Base-by-base conservation (phyloP, 2,888 invertebrate genomes). In the Drosophila rubida region DNA sequence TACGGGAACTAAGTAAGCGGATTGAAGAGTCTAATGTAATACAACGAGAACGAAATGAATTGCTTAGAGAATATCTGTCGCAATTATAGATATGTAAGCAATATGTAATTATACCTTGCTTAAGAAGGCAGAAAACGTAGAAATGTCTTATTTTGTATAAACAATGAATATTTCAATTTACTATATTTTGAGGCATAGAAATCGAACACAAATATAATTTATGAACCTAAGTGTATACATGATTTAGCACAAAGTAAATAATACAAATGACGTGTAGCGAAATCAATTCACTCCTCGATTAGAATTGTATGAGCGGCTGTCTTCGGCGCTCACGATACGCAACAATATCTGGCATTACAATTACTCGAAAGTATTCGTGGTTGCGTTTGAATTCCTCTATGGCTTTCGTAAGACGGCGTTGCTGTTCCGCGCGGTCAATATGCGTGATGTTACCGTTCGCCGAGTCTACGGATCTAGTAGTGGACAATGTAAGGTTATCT, bases 251-350 rank as follows among this genome's bases (percentile, higher is more conserved):
- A 78, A 64, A 62, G 16, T 41, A 48, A 41, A 37, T 59, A 59
- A 67, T 64, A 59, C 53, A 66, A 11, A 35, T 35, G 25, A 23
- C 46, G 50, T 6, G 25, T 3, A 11, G 13, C 8, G 35, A 37
- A 7, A 14, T 0, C 25, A 9, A 46, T 5, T n/a, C 9, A 4
- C n/a, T 35, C 7, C 19, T 2, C 11, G 0, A 79, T 89, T 81
- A 92, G 72, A 91, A 83, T 71, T 91, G 86, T 63, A 92, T 90
- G 3, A 92, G 78, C 19, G 91, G 92, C 63, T 89, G 83, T 9
- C 78, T 77, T 37, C 84, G 89, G 37, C 87, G 73, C 32, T 78
- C 68, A 30, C 87, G 87, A 69, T 91, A 88, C 8, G 80, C 85
- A 7, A 75, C 66, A 13, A 91, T 78, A 64, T 91, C 90, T 6